These are phyloP conservation scores for Girardinus metallicus DNA, from an alignment of 2,797 vertebrate genomes.

Conservation along the genomic window DNA sequence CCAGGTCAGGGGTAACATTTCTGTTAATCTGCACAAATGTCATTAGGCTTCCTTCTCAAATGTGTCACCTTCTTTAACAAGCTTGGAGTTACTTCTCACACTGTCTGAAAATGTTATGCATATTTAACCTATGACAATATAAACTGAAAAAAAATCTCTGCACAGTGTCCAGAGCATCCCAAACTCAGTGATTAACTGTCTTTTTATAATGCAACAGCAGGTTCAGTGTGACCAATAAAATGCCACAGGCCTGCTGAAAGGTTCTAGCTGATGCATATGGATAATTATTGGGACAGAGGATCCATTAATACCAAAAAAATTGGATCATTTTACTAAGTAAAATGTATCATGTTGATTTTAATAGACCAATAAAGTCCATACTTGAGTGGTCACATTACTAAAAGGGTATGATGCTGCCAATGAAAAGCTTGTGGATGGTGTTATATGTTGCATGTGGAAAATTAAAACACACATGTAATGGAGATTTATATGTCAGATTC, in stretches of 20 bases:
- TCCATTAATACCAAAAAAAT: slow-evolving; percentile 33
- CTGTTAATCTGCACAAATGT: slow-evolving; percentile 53
- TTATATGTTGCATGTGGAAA: slow-evolving; percentile 11
- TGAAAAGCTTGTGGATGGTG: slow-evolving; percentile 16
- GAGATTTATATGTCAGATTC: slow-evolving; percentile 34
- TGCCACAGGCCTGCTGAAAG: slow-evolving; percentile 26
- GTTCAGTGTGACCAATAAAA: slow-evolving; percentile 38
- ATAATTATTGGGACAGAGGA: slow-evolving; percentile 40
- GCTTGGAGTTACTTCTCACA: slow-evolving; percentile 50
- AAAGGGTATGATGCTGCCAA: slow-evolving; percentile 53
- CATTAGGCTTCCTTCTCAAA: slow-evolving; percentile 31
- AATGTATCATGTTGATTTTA: slow-evolving; percentile 66
- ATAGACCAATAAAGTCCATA: slow-evolving; percentile 58
- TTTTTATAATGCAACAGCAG: slow-evolving; percentile 63
- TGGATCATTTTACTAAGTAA: slow-evolving; percentile 68
- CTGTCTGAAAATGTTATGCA: slow-evolving; percentile 36
- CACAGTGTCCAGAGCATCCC: slow-evolving; percentile 17
- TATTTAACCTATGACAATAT: slow-evolving; percentile 62
- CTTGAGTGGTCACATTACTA: slow-evolving; percentile 58
- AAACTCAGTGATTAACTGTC: slow-evolving; percentile 30
- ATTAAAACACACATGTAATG: slow-evolving; percentile 23
- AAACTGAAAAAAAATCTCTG: slow-evolving; percentile 35
- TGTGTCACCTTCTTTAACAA: slow-evolving; percentile 50
- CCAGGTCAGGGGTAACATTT: slow-evolving; percentile 56
- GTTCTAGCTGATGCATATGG: slow-evolving; percentile 34